A percentile compares a stretch with the other conserved stretches of the same genome.
These are phyloP conservation scores for Miniopterus natalensis DNA, from an alignment of 2,113 vertebrate genomes.

Conservation along the genomic window DNA sequence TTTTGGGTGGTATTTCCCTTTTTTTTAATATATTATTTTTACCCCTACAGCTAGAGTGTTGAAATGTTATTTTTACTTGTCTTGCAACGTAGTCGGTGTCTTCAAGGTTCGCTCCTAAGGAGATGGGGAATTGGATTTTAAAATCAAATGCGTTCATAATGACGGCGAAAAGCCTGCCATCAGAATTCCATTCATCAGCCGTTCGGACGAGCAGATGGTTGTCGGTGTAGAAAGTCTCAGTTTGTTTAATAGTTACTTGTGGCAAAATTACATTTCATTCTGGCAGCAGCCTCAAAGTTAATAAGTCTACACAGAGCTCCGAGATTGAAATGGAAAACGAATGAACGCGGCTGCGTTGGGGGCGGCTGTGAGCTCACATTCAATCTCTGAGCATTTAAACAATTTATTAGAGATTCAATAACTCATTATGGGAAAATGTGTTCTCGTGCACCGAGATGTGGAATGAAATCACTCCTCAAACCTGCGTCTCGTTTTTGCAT, in stretches of 20 bases:
- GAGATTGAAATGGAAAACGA: conserved; percentile 51
- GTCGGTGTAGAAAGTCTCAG: not conserved
- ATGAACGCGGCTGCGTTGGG: conserved; percentile 13
- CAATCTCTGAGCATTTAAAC: conserved; percentile 49
- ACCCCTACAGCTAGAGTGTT: fast-evolving
- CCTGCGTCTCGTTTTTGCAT: not conserved
- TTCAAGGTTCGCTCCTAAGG: not conserved
- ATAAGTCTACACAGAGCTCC: conserved; percentile 18
- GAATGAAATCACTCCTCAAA: not conserved
- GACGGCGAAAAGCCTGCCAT: not conserved
- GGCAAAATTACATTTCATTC: not conserved
- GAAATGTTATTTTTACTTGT: not conserved
- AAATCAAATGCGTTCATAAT: not conserved
- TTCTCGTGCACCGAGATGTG: fast-evolving
- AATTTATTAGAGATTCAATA: conserved; percentile 55
- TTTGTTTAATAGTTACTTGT: not conserved
- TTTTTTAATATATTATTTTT: fast-evolving
- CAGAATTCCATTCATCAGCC: not conserved
- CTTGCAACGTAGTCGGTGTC: not conserved
- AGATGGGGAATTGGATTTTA: not conserved
- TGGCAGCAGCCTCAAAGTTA: not conserved
- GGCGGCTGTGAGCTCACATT: conserved; percentile 43
- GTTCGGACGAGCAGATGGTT: not conserved
- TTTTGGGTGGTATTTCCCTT: fast-evolving
- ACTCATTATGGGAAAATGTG: not conserved